Evolutionary conservation across 1,140 invertebrate genomes (phyloP).

Genomic region (Hyphantria cunea): DNA sequence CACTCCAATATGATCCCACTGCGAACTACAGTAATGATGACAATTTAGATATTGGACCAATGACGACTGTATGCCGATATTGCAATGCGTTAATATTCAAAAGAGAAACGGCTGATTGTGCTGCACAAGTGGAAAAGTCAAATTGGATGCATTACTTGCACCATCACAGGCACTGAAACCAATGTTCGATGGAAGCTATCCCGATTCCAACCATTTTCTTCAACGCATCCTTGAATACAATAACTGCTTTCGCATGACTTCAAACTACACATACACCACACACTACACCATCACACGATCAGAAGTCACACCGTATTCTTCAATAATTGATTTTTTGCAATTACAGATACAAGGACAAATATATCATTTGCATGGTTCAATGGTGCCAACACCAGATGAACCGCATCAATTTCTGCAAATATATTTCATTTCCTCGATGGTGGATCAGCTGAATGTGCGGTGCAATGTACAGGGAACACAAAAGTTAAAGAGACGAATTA

Average conservation of each 20-base stretch:
- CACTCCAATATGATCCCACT: too few species aligned
- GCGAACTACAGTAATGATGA: too few species aligned
- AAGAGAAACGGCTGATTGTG: conserved; percentile 25
- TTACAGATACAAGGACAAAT: conserved; percentile 58
- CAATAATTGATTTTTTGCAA: conserved; percentile 36
- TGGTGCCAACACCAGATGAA: conserved; percentile 53
- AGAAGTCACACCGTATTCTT: conserved; percentile 38
- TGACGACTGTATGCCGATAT: conserved; percentile 1
- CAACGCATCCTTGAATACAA: conserved; percentile 64
- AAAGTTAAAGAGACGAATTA: conserved; percentile 49
- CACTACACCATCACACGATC: conserved; percentile 12
- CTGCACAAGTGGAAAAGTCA: conserved; percentile 15
- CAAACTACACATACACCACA: conserved; percentile 32
- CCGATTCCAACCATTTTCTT: conserved; percentile 57
- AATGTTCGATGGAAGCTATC: conserved; percentile 37
- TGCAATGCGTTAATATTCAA: conserved; percentile 25
- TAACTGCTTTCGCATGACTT: conserved; percentile 67
- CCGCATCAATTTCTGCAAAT: conserved; percentile 64
- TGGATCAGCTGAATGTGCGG: too few species aligned
- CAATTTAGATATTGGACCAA: too few species aligned
- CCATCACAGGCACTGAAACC: conserved; percentile 22
- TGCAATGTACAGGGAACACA: conserved; percentile 38
- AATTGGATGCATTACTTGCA: conserved; percentile 21
- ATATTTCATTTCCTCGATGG: conserved; percentile 56
- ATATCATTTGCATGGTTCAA: conserved; percentile 59